phyloP scores from a whole-genome alignment of 2,797 vertebrate genomes.

The Helarctos malayanus region DNA sequence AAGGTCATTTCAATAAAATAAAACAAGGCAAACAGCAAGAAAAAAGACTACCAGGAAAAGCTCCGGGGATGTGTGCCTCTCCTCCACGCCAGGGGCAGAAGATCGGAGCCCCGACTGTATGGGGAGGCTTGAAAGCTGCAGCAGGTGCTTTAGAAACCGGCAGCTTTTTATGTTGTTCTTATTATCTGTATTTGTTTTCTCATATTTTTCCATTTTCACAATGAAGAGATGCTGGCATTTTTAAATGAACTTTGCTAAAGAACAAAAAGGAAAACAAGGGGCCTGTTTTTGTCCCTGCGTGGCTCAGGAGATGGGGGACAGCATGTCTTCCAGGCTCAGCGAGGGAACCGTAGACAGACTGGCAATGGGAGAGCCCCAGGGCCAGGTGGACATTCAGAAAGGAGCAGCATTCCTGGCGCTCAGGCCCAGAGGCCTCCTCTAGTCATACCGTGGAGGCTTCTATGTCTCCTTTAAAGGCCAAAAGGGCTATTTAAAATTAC shows the following conservation, averaged over 20 bases:
- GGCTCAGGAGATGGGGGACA: not conserved
- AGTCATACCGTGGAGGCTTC: not conserved
- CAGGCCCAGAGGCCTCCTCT: not conserved
- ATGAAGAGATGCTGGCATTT: conserved; percentile 26
- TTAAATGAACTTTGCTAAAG: conserved; percentile 22
- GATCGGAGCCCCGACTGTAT: not conserved
- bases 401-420: not conserved
- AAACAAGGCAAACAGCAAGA: not conserved
- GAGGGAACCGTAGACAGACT: not conserved
- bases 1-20: conserved; percentile 50
- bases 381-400: not conserved
- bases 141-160: not conserved
- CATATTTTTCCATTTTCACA: not conserved
- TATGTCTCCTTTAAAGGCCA: not conserved
- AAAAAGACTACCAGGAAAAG: not conserved
- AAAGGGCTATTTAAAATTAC: not conserved
- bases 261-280: not conserved
- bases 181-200: not conserved
- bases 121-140: not conserved
- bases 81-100: not conserved
- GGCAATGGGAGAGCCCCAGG: not conserved
- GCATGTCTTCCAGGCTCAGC: not conserved
- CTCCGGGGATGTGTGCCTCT: not conserved
- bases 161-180: not conserved
- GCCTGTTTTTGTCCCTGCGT: not conserved